Evolutionary conservation across 2,888 invertebrate species (phyloP), one percentile per base, ranked within the genome.

Genomic region (Mythimna ferrago): DNA sequence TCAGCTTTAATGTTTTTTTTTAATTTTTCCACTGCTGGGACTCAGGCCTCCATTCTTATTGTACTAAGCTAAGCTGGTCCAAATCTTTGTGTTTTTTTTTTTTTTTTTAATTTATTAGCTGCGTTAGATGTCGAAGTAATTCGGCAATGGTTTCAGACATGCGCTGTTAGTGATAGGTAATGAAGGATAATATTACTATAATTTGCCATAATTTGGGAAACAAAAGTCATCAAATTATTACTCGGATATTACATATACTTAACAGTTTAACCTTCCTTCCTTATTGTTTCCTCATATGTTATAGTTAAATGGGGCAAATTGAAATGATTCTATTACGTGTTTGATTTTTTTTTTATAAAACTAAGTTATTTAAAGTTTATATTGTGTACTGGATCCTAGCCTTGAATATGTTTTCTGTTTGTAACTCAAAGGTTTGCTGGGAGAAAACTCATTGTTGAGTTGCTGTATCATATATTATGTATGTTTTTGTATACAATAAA

Each of bases 21-120:
- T 26, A 26, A 26, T 26, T 1, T 26, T 26, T 2, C 26, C 26
- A 26, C 26, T 26, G 26, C 26, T 26, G 26, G 26, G 26, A 26
- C 26, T 26, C 26, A 26, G 26, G 1, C 26, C 26, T 26, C 26
- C 26, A 26, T 26, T 26, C 21, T 60, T 73, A 76, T 64, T 72
- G 63, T 76, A 79, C 64, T 76, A 76, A 73, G 80, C 54, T 54
- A 73, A 80, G 58, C 58, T 58, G 19, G 11, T 32, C 58, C 62
- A 54, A 73, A 54, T 21, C 14, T 44, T 72, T 1, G 53, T 14
- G 2, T 26, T 26, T 32, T 48, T 63, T 72, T 71, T 21, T 71
- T 21, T 9, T 9, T 44, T 44, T 3, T 14, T 14, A 44, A 11
- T 14, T 44, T 14, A 44, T 44, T 44, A 44, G 11, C 44, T 16